A percentile compares a stretch with the other conserved stretches of the same genome.
Evolutionary conservation across 2,113 vertebrate species (phyloP).

Genomic region (Eretmochelys imbricata): DNA sequence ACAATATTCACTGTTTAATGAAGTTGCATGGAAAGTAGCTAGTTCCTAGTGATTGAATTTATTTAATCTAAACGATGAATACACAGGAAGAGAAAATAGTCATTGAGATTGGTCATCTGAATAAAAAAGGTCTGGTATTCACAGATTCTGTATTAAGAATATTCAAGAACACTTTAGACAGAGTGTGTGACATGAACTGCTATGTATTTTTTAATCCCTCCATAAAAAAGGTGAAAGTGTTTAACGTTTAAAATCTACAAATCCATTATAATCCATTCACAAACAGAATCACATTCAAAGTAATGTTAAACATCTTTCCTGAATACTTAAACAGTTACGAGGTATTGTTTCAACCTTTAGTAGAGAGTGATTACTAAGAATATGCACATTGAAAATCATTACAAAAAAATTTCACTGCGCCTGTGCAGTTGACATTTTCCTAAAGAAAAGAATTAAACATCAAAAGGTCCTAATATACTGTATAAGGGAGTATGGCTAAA

Average conservation of each 20-base stretch:
- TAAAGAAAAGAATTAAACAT: slow-evolving; percentile 27
- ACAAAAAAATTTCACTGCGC: slow-evolving; percentile 20
- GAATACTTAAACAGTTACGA: slow-evolving; percentile 52
- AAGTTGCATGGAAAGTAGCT: slow-evolving; percentile 62
- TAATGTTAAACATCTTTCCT: slow-evolving; percentile 35
- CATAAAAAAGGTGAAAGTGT: slow-evolving; percentile 47
- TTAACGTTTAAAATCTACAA: slow-evolving; percentile 56
- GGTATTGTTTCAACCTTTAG: slow-evolving; percentile 55
- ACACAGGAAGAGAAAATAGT: slow-evolving; percentile 14
- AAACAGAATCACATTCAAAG: slow-evolving; percentile 52
- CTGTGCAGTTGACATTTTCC: slow-evolving; percentile 16
- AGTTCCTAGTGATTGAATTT: slow-evolving; percentile 45
- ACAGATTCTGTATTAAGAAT: slow-evolving; percentile 28
- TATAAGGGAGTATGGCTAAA: background rate
- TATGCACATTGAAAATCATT: slow-evolving; percentile 26
- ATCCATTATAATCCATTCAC: slow-evolving; percentile 59
- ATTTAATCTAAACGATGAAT: slow-evolving; percentile 58
- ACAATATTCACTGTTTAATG: slow-evolving; percentile 68
- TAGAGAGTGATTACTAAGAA: slow-evolving; percentile 32
- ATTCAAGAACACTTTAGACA: slow-evolving; percentile 55
- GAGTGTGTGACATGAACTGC: background rate
- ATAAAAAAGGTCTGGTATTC: slow-evolving; percentile 46
- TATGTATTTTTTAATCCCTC: slow-evolving; percentile 43
- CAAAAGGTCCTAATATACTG: slow-evolving; percentile 22
- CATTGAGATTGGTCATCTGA: background rate